Evolutionary conservation across 2,113 vertebrate genomes (phyloP).

Genomic region (Vicugna pacos): DNA sequence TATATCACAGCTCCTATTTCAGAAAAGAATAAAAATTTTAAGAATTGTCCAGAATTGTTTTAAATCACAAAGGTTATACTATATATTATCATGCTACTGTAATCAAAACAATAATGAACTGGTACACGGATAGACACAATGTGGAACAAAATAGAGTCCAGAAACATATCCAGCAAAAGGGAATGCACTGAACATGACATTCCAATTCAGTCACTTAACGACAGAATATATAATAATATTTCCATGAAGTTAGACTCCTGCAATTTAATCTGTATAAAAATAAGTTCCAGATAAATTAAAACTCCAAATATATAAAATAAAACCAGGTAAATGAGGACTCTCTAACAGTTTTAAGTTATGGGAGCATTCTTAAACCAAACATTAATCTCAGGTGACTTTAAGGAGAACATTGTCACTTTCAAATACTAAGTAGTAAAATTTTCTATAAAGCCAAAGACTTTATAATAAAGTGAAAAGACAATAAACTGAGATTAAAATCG

Average conservation of each 20-base stretch:
- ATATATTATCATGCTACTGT: background rate
- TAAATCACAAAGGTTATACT: background rate
- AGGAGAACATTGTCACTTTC: slow-evolving; percentile 22
- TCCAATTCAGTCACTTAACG: slow-evolving; percentile 19
- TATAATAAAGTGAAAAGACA: slow-evolving; percentile 23
- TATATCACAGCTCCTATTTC: background rate
- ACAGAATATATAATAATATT: slow-evolving; percentile 19
- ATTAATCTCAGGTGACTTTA: background rate
- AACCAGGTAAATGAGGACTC: background rate
- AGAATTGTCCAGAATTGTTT: background rate
- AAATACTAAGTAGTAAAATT: slow-evolving; percentile 27
- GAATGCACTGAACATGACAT: background rate
- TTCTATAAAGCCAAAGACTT: slow-evolving; percentile 28
- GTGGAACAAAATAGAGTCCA: background rate
- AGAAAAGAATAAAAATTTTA: background rate
- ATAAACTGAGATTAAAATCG: background rate
- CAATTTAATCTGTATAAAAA: slow-evolving; percentile 6
- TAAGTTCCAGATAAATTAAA: background rate
- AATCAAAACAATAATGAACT: background rate
- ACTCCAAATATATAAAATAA: background rate
- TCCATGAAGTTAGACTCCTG: background rate
- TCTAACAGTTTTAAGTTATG: background rate
- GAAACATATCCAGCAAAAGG: background rate
- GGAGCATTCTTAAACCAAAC: background rate
- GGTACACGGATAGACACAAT: background rate